Base-by-base conservation (phyloP, 2,113 vertebrate species). In the Prolemur simus region DNA sequence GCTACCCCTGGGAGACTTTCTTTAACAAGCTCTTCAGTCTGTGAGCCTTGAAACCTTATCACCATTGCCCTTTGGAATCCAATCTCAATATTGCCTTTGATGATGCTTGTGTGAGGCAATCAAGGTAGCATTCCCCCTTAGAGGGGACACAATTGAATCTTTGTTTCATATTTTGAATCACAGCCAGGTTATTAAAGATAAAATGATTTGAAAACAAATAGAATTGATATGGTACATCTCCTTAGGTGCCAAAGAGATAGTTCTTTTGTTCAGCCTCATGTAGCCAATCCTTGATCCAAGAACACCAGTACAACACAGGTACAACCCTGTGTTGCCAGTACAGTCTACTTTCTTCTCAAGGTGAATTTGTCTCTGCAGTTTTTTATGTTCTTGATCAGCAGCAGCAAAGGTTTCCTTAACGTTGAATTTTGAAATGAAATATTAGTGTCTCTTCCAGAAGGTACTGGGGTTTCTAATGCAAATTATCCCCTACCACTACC, bases 381-480 rank as follows among this genome's bases (percentile, higher is more conserved):
- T 91, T 90, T 58, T 23, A 9, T 63, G 63, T 29, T 76, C 47
- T 66, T 96, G 90, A 49, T 93, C 39, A 5, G 45, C 37, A 27
- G 18, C 13, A 66, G 54, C 85, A 96, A 96, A 96, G 27, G 52
- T 96, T 95, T 86, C 37, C 78, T 83, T 91, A 89, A 91, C 73
- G 64, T 0, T 86, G 54, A 95, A 89, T 96, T 97, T 96, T 88
- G n/a, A 93, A 97, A 95, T 82, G 64, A 84, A 85, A 92, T 6
- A 85, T 74, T 34, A 42, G 4, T 14, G 39, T 66, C 64, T 56
- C 73, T 86, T 95, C 77, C 82, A 90, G 34, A 96, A 94, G 56
- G 78, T 63, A 64, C 47, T n/a, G 56, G 25, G 3, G 32, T 49
- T 94, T 96, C 78, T 95, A 86, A 98, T 94, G 94, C 91, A 98